These are phyloP conservation scores for Notarius quadriscutis DNA, from an alignment of 2,113 vertebrate genomes.

Conservation along the genomic window DNA sequence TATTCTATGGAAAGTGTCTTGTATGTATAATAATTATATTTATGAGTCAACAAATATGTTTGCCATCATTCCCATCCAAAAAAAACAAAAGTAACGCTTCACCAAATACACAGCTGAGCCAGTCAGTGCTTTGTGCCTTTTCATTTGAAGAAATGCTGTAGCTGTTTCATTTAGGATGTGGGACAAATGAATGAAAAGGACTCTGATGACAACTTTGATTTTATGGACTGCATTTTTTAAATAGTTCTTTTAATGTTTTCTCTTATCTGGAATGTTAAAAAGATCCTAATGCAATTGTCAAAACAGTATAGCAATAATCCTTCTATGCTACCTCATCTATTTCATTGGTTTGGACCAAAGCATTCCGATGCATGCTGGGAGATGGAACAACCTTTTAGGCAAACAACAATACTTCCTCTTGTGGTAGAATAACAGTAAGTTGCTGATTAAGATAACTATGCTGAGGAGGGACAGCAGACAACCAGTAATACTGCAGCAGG, in stretches of 20 bases:
- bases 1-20: too few species aligned
- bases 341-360: constrained; percentile 14
- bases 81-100: too few species aligned
- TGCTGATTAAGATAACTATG: constrained; percentile 60
- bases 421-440: constrained; percentile 57
- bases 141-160: too few species aligned
- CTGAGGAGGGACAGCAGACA: constrained; percentile 46
- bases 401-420: constrained; percentile 59
- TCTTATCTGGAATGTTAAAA: not conserved
- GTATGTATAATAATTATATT: too few species aligned
- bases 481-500: constrained; percentile 58
- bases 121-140: too few species aligned
- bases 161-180: too few species aligned
- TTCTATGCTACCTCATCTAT: constrained; percentile 22
- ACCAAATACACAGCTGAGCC: too few species aligned
- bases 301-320: too few species aligned
- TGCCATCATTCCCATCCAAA: too few species aligned
- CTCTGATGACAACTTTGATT: too few species aligned
- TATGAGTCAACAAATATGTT: too few species aligned
- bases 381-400: constrained; percentile 49
- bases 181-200: too few species aligned
- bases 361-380: constrained; percentile 22
- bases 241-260: not conserved
- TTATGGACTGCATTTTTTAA: not conserved
- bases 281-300: not conserved